Evolutionary conservation across 2,888 invertebrate genomes (phyloP), one percentile per base, ranked within the genome.

Genomic region (Andrena bucephala): DNA sequence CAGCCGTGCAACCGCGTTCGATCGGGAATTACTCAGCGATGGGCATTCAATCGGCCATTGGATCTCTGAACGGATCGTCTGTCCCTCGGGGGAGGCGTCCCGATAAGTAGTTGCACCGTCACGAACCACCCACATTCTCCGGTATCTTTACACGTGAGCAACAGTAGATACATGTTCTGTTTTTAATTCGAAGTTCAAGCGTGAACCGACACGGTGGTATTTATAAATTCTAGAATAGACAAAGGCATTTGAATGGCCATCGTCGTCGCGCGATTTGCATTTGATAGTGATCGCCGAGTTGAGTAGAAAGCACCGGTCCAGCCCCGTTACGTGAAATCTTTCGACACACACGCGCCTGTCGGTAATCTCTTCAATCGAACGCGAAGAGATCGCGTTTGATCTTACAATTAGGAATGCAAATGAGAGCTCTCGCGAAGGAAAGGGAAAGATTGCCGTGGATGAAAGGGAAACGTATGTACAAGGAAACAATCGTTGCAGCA

Each of bases 401-500:
- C 57, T 69, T 72, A 59, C 60, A 50, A 75, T 27, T 50, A 48
- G 50, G 77, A n/a, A 57, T 57, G 57, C 73, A 48, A 33, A 66
- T 48, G 36, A 27, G 33, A 36, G 62, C 62, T 36, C 73, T 59
- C 29, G 62, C 27, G 33, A 60, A 42, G 48, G 57, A 50, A 50
- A 50, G 33, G 16, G 42, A 65, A 7, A 8, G 6, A 74, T 20
- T 10, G 16, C 29, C 59, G 42, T 57, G 42, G 71, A 59, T 50
- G 54, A 27, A 24, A 27, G 10, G 57, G 57, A 27, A 48, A 8
- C 33, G 52, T 66, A 57, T 33, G n/a, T 62, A 6, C 42, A 42
- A 27, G 66, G 75, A 69, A 48, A 79, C 36, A 50, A 82, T 81
- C 79, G 77, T 86, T 79, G 85, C 81, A 77, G 72, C 74, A 83